Base-by-base conservation (phyloP, 2,888 invertebrate species). In the Dasysyrphus albostriatus region DNA sequence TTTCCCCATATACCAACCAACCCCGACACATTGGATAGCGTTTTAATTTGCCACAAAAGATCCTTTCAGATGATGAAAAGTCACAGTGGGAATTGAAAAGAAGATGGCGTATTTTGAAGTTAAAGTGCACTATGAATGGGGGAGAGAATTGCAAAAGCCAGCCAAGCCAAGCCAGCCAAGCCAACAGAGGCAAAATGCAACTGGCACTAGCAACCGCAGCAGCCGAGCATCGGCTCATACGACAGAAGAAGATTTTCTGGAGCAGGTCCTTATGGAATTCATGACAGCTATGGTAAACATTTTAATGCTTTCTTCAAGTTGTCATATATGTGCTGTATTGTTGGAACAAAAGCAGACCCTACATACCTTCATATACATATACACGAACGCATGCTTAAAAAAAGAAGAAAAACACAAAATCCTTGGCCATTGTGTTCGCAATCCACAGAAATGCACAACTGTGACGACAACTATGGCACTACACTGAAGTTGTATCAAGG, bases 21-120 rank as follows among this genome's bases (percentile, higher is more conserved):
- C 39, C 16, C 42, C 14, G 16, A 56, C 37, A 34, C 75, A 72
- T 65, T 72, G 75, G 75, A 84, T 80, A 51, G 80, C 75, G 37
- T 84, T 84, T 80, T 84, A 84, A 84, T 84, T 84, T 75, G 63
- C 80, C 73, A 75, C 80, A 84, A 84, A 84, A 84, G 83, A 84
- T 80, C 72, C 83, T 84, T 80, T 70, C 83, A 84, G 51, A 84
- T 80, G 83, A 84, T 84, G 83, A 75, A 84, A 84, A 84, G 75
- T 76, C 83, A 84, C 83, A 65, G 72, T 75, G 83, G 83, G 83
- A 75, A 84, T 80, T 84, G 80, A 84, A 84, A 80, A 80, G 75
- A 80, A 79, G 75, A 80, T 84, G 80, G 80, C 75, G 75, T 84
- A 84, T 80, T 76, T 84, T 80, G 75, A 80, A 84, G 80, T 76